These are phyloP conservation scores for Delphinus delphis DNA, from an alignment of 2,113 vertebrate species.

Conservation along the genomic window DNA sequence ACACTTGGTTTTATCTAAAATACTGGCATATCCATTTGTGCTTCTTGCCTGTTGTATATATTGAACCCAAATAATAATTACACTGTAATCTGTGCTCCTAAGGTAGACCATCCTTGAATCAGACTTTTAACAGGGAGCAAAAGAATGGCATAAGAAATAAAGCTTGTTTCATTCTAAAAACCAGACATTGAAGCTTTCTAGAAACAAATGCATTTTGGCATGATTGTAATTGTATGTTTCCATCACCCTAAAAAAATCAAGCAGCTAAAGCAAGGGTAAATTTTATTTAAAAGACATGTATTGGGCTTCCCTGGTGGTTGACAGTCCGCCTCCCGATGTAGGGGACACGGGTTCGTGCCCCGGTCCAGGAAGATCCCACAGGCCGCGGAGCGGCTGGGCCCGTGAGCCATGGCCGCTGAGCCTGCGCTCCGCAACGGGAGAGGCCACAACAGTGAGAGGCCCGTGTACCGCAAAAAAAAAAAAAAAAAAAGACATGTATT, in stretches of 20 bases:
- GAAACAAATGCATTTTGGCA: constrained; percentile 14
- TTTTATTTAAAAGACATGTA: neutral
- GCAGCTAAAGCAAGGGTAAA: constrained; percentile 32
- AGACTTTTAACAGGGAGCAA: neutral
- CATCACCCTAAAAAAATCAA: constrained; percentile 13
- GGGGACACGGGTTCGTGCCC: no score
- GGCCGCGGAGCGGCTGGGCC: no score
- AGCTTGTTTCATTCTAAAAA: constrained; percentile 10
- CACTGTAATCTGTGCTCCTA: neutral
- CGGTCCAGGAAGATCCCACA: no score
- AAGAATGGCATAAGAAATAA: neutral
- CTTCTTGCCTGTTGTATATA: neutral
- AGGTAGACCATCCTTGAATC: neutral
- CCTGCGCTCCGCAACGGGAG: no score
- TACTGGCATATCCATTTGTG: neutral
- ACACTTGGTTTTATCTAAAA: neutral
- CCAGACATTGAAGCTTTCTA: neutral
- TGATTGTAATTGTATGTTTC: constrained; percentile 39
- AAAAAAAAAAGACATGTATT: neutral
- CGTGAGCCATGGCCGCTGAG: no score
- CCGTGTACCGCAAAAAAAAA: no score
- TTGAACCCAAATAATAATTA: constrained; percentile 23
- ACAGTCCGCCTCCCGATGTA: no score
- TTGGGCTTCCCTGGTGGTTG: neutral
- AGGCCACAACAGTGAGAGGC: no score